Evolutionary conservation across 2,888 invertebrate genomes (phyloP), one percentile per base, ranked within the genome.

Genomic region (Hesperia comma): DNA sequence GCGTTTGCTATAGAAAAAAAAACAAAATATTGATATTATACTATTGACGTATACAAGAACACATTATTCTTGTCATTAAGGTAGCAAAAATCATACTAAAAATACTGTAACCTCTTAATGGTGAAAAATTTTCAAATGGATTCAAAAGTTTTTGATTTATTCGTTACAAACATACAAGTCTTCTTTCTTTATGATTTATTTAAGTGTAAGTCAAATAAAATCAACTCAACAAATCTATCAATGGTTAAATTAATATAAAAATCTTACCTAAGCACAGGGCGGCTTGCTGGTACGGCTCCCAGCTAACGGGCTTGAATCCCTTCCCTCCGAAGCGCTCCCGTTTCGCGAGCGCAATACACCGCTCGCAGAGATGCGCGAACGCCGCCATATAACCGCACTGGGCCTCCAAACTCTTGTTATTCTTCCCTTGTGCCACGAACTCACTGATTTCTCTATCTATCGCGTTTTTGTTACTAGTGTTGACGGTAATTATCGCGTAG

Each of bases 331-430:
- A 92, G 74, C 85, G 87, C 0, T 82, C 85, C 49, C 77, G 83
- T 71, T 90, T 92, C 62, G 90, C 84, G 63, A 92, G 77, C 46
- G 90, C 91, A 46, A 96, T 92, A 80, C 94, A 95, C 55, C 95
- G 87, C 81, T 96, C 96, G 68, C 96, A 93, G 71, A 95, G 92
- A 82, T 95, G 94, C 8, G 96, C 95, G 56, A 97, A 87, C 8
- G 96, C 95, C 57, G 96, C 81, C 66, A 97, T 81, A 68, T 96
- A 95, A 0, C 98, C 98, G 75, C 97, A 97, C 77, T 97, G 97
- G 5, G 94, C 87, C 82, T 97, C 97, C 68, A 97, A 82, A 68
- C 90, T 94, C 87, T 95, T 95, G 75, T 93, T 93, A 64, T 82
- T 90, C 46, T 84, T 84, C 0, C 89, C 87, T 81, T 94, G 91